phyloP scores from a whole-genome alignment of 2,113 vertebrate species.

The Anguilla rostrata region DNA sequence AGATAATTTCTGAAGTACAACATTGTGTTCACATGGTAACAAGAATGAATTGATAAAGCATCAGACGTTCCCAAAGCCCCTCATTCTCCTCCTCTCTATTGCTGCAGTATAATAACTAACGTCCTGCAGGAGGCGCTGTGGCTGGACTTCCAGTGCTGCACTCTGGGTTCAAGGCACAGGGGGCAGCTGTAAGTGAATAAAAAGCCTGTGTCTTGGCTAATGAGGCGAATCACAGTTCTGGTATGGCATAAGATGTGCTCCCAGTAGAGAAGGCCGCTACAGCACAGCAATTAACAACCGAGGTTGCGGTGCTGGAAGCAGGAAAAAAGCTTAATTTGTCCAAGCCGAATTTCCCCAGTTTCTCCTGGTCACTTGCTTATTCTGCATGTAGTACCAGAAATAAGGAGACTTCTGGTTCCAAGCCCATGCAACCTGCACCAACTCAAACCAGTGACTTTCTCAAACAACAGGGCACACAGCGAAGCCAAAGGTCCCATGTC shows the following conservation, averaged over 20 bases:
- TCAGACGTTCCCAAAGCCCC: neutral
- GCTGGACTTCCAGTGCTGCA: neutral
- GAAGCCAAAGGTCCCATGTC: neutral
- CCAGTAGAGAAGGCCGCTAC: neutral
- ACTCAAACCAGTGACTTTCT: neutral
- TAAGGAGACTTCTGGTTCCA: neutral
- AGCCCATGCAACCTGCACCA: neutral
- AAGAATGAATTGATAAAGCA: neutral
- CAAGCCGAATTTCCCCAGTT: neutral
- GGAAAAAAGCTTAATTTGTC: neutral
- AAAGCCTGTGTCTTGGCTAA: constrained; percentile 2
- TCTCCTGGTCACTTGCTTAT: neutral
- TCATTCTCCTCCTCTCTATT: neutral
- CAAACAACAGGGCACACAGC: neutral
- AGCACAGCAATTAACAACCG: neutral
- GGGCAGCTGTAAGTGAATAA: neutral
- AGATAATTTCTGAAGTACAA: neutral
- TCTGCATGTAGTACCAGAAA: neutral
- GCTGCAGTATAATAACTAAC: neutral
- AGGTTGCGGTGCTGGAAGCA: neutral
- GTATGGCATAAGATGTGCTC: neutral
- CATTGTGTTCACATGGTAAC: neutral
- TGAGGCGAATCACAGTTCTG: constrained; percentile 3
- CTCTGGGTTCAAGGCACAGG: neutral
- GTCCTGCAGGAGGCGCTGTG: neutral